Evolutionary conservation across 92 coral and sea anemone species (phyloP), one percentile per base, ranked within the genome.

Genomic region (Virgularia gustaviana): DNA sequence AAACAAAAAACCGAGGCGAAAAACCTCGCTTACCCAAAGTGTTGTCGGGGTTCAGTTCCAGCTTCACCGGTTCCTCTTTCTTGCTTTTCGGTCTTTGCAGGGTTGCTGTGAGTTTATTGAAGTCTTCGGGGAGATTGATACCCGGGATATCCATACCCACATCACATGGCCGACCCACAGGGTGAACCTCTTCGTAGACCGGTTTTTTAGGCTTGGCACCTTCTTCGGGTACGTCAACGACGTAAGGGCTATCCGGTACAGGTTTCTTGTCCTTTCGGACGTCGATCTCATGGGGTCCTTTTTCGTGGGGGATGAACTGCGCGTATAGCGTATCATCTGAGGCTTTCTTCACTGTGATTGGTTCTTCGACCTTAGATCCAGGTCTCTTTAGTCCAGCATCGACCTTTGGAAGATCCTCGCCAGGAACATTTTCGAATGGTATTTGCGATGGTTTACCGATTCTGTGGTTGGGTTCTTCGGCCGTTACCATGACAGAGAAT

Each of bases 391-490:
- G 75, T 27, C 85, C 88, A 18, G 92, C 96, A 20, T 85, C 77
- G 54, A 94, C 87, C 72, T 89, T 85, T 10, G 99, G 96, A 22
- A 94, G 87, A 68, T 80, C 85, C 47, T 89, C 70, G 57, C 88
- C 99, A 29, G 99, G 99, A 44, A 94, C 89, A 37, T 88, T 90
- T 39, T 89, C 99, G 18, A 94, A 96, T 0, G 94, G 94, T 39
- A 89, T 96, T 51, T 96, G 91, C 49, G 96, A 87, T 11, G 99
- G 99, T 20, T 88, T 85, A 15, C 99, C 99, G 36, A 94, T 89
- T 32, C 88, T 79, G 81, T 88, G 88, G 41, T 80, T 79, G 63
- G 87, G 84, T 55, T 79, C 88, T 49, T 92, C 86, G 42, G 90
- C 94, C 23, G 90, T 91, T 6, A 94, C 99, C 87, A 87, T 94